Base-by-base conservation (phyloP, 2,797 vertebrate species). In the Nannoperca obscura region DNA sequence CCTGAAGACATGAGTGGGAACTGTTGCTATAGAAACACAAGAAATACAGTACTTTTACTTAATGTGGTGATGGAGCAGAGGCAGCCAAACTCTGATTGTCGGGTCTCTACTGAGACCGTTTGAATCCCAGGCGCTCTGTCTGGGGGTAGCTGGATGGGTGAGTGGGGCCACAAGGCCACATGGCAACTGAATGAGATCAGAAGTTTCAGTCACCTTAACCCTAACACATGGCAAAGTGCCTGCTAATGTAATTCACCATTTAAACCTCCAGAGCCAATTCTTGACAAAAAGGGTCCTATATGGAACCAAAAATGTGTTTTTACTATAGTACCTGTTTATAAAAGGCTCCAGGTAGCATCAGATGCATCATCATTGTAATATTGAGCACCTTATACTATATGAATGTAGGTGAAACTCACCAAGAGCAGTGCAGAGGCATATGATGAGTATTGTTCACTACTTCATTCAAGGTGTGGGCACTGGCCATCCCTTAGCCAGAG, bases 1-100 rank as follows among this genome's bases (percentile, higher is more conserved):
- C 89, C 91, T 61, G 69, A 88, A 93, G 90, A 91, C 57, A 74
- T 86, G 88, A 91, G 89, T 87, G 84, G 86, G 87, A 92, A 89
- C 87, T 84, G 94, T 96, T 95, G 95, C 94, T 92, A 95, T 96
- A 94, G 94, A 92, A 94, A 96, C 93, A 84, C 89, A 85, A 87
- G 86, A 77, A 92, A 67, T 88, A 91, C 91, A 89, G 85, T 85
- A 76, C 82, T 93, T 93, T 90, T 81, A 82, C 52, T 87, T 84
- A 90, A 87, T 88, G 81, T 78, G 79, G 71, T 80, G 83, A 88
- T 89, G 73, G 57, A 83, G 83, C 77, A 88, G 76, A 89, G 53
- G 81, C 83, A 88, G 83, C 66, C 83, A 81, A 90, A 91, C 83
- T 88, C 84, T 71, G 79, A 88, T 80, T 76, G 75, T 70, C 76